Evolutionary conservation across 1,140 invertebrate genomes (phyloP), one percentile per base, ranked within the genome.

Genomic region (Stegodyphus mimosarum): DNA sequence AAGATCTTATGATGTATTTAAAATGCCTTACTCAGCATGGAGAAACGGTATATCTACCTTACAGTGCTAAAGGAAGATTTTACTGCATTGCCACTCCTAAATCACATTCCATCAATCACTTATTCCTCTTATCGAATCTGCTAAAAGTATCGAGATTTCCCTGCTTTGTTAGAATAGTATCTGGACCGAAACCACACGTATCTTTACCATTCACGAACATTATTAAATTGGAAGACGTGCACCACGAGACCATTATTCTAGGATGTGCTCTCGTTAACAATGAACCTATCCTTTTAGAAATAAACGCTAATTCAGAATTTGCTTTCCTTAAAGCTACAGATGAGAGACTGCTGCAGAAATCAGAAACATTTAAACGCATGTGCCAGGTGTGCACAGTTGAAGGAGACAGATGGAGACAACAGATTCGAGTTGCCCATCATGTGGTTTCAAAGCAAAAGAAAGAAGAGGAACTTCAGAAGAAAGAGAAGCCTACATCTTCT

Each of bases 11-110:
- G 83, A 86, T 86, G 83, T 91, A 90, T 78, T 89, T 90, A 18
- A 90, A 91, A 83, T 91, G 90, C 78, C 87, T 91, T 6, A 90
- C 88, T 74, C 89, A 89, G 48, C 88, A 88, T 78, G 90, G 90
- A 69, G 90, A 91, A 89, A 89, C 90, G 81, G 80, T 91, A 17
- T 91, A 90, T 86, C 86, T 91, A 15, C 90, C 90, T 11, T 89
- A 91, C 84, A 88, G 88, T 33, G 88, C 88, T 13, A 88, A 88
- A 66, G 90, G 90, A 17, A 88, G 89, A 18, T 91, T 91, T 86
- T 91, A 91, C 75, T 88, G 89, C 15, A 89, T 90, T 50, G 89
- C 90, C n/a, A 88, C 88, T 11, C 87, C 88, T 9, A 84, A 87
- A 48, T 88, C 87, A 55, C 86, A 89, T 76, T 88, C 89, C 69